Evolutionary conservation across 2,113 vertebrate genomes (phyloP).

Genomic region (Alouatta palliata): DNA sequence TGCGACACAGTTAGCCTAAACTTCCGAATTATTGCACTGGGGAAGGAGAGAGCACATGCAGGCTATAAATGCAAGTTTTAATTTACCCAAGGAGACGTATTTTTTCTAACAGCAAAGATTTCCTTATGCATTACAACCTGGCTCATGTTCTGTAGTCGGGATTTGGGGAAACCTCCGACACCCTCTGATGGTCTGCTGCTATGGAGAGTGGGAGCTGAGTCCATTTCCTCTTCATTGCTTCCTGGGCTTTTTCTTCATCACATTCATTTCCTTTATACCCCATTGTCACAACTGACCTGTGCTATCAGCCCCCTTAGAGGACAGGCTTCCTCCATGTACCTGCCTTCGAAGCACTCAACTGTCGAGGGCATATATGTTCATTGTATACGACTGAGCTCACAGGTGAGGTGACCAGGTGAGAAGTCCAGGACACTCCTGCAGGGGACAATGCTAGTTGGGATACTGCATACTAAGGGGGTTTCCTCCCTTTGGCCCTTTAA

Average conservation of each 20-base stretch:
- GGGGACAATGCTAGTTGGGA: not conserved
- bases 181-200: not conserved
- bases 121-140: not conserved
- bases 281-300: not conserved
- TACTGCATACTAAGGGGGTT: not conserved
- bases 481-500: not conserved
- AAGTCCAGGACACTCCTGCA: not conserved
- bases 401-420: not conserved
- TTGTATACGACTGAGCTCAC: rapidly evolving
- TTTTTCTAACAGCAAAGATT: not conserved
- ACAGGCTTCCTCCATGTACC: not conserved
- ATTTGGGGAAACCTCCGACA: rapidly evolving
- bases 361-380: not conserved
- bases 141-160: not conserved
- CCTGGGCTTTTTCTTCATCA: not conserved
- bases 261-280: not conserved
- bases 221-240: not conserved
- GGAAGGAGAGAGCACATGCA: not conserved
- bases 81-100: not conserved
- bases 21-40: not conserved
- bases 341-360: not conserved
- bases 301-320: not conserved
- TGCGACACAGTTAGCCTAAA: not conserved
- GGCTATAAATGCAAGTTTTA: not conserved
- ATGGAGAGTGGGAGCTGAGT: not conserved